A percentile compares a stretch with the other conserved stretches of the same genome.
These are phyloP conservation scores for Neosalanx taihuensis DNA, from an alignment of 2,797 vertebrate species.

Conservation along the genomic window DNA sequence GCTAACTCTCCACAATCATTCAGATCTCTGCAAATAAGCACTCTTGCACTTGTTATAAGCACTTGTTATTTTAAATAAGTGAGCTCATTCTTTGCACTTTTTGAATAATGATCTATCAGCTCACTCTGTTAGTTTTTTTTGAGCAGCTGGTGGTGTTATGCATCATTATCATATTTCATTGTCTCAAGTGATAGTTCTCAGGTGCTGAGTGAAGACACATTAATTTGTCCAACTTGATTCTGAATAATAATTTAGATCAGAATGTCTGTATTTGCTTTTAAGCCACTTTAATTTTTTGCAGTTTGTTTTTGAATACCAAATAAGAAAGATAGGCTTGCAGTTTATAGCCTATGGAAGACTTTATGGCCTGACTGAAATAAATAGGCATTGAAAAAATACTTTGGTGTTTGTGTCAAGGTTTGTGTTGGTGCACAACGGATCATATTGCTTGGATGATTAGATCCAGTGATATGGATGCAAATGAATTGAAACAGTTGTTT, in stretches of 20 bases:
- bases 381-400: too few relatives aligned
- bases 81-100: not conserved
- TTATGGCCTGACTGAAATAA: too few relatives aligned
- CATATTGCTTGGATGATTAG: not conserved
- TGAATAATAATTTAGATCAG: not conserved
- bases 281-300: too few relatives aligned
- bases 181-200: not conserved
- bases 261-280: not conserved
- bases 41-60: not conserved
- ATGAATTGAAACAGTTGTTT: too few relatives aligned
- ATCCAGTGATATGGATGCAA: too few relatives aligned
- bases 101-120: not conserved
- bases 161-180: not conserved
- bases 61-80: not conserved
- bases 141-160: not conserved
- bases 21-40: constrained; percentile 4
- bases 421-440: not conserved
- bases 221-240: not conserved
- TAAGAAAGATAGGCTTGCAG: too few relatives aligned
- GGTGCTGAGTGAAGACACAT: not conserved
- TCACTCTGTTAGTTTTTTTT: not conserved
- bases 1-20: not conserved
- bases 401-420: too few relatives aligned
- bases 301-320: not conserved
- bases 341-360: too few relatives aligned